Conservation (phyloP, 2,888 invertebrate species). For the Escarpia spicata region DNA sequence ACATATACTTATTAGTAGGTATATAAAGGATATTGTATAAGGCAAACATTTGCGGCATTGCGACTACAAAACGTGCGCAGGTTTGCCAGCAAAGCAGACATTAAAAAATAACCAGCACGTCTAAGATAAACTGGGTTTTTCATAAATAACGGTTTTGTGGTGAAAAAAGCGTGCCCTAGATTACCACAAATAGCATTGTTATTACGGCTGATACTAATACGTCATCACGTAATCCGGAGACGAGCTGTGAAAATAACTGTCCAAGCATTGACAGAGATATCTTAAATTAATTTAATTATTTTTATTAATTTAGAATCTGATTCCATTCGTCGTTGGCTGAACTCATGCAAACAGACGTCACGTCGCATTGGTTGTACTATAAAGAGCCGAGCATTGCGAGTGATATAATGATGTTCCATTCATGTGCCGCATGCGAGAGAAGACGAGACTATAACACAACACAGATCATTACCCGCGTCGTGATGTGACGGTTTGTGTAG, state of each 20-base stretch:
- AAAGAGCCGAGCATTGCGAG: background rate
- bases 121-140: no score
- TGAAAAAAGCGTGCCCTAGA: background rate
- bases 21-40: no score
- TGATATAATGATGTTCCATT: background rate
- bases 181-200: background rate
- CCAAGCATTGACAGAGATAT: background rate
- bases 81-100: no score
- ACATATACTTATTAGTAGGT: no score
- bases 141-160: no score
- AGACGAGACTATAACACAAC: background rate
- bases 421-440: background rate
- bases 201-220: background rate
- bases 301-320: background rate
- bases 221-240: background rate
- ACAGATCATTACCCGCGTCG: no score
- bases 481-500: background rate
- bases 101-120: no score
- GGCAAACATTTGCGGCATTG: no score
- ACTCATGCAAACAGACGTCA: background rate
- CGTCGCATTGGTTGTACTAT: background rate
- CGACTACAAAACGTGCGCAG: no score
- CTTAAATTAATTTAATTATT: background rate
- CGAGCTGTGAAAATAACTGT: background rate
- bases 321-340: background rate